These are phyloP conservation scores for Calycopis cecrops DNA, from an alignment of 1,140 invertebrate species.

Conservation along the genomic window DNA sequence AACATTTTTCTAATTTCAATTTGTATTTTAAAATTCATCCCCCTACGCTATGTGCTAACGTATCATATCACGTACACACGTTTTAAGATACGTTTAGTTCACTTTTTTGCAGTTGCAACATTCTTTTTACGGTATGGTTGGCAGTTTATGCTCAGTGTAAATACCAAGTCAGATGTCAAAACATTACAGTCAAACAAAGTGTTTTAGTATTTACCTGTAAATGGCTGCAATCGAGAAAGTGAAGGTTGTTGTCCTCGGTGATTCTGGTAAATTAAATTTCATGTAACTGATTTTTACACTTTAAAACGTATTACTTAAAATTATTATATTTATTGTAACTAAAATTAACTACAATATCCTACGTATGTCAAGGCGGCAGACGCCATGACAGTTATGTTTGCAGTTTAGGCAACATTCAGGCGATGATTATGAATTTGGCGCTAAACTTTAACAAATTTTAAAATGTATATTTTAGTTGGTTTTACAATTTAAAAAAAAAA, in stretches of 20 bases:
- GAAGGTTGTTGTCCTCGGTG: slow-evolving; percentile 92
- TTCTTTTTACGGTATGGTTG: slow-evolving; percentile 6
- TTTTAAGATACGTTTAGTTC: no score
- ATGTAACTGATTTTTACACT: slow-evolving; percentile 27
- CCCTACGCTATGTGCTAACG: no score
- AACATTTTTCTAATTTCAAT: no score
- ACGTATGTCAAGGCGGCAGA: slow-evolving; percentile 50
- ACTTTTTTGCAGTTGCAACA: slow-evolving; percentile 3
- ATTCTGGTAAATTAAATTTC: slow-evolving; percentile 83
- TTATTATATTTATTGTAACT: slow-evolving; percentile 2
- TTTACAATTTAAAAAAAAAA: no score
- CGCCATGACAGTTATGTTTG: slow-evolving; percentile 40
- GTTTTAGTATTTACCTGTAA: slow-evolving; percentile 43
- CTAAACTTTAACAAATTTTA: no score
- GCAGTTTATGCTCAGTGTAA: slow-evolving; percentile 12
- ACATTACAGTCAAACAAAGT: slow-evolving; percentile 34
- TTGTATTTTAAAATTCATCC: no score
- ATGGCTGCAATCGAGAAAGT: slow-evolving; percentile 91
- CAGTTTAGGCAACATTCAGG: slow-evolving; percentile 40
- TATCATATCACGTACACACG: no score
- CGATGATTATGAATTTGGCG: background rate
- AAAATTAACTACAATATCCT: slow-evolving; percentile 25
- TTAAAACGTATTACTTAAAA: slow-evolving; percentile 1
- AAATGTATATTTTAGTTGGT: no score
- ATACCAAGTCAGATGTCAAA: slow-evolving; percentile 41